Conservation (phyloP, 2,888 invertebrate genomes). For the Stomorhina lunata region DNA sequence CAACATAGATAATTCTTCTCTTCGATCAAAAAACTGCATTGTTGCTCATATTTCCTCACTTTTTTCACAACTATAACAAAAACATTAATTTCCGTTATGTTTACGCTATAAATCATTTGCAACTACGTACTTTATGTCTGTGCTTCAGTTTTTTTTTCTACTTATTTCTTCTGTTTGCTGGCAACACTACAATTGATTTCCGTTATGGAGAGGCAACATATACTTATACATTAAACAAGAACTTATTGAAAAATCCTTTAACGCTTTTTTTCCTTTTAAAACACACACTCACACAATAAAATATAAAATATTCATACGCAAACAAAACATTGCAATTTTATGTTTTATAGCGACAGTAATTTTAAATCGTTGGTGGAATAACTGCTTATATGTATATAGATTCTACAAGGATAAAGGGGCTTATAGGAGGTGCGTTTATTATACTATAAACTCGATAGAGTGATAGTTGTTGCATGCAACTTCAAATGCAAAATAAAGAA, state of each 20-base stretch:
- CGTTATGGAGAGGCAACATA: conserved; percentile 5
- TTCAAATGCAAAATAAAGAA: conserved; percentile 5
- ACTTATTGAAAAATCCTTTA: conserved; percentile 19
- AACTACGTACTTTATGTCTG: background rate
- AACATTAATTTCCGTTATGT: conserved; percentile 62
- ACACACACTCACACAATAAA: background rate
- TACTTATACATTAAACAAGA: background rate
- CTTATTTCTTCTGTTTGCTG: background rate
- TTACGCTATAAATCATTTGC: conserved; percentile 57
- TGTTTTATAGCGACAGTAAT: conserved; percentile 3
- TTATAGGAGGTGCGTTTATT: no score
- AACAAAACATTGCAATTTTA: background rate
- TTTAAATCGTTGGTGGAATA: background rate
- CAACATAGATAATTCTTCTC: background rate
- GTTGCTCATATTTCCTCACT: background rate
- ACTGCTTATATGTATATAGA: background rate
- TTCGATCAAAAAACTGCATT: conserved; percentile 14
- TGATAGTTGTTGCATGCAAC: background rate
- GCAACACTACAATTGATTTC: conserved; percentile 54
- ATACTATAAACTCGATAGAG: no score
- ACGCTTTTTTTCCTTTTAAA: background rate
- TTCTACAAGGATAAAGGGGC: background rate
- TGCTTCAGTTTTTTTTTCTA: background rate
- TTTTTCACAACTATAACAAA: conserved; percentile 22
- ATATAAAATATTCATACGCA: conserved; percentile 8